Evolutionary conservation across 2,888 invertebrate species (phyloP), one percentile per base, ranked within the genome.

Genomic region (Bellardia pandia): DNA sequence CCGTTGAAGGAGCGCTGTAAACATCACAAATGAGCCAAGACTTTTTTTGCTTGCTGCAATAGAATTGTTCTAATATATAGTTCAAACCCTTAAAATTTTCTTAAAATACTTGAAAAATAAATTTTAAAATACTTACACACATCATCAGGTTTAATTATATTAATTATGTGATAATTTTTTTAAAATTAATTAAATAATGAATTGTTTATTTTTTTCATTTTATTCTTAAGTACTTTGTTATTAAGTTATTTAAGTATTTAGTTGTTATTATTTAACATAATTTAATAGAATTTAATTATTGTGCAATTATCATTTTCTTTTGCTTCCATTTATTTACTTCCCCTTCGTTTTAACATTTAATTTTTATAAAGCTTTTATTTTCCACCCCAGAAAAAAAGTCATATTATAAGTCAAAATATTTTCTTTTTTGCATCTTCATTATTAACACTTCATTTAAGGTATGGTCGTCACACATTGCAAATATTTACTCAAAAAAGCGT

Each of bases 71-170:
- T n/a, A 42, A 23, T 76, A 45, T 64, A 64, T 62, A 66, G 83
- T 79, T 79, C 79, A 79, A 83, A 79, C n/a, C 48, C n/a, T n/a
- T n/a, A n/a, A n/a, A n/a, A n/a, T 4, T 42, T 33, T 33, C 4
- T 60, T 58, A 33, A 23, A 23, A 23, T 9, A n/a, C n/a, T 37
- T 48, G 0, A 30, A 68, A 30, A 33, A 58, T 45, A 51, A 51
- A 48, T 60, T 45, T 51, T 14, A 76, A 16, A 42, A 33, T 66
- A 77, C 64, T 72, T 60, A 81, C 69, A 82, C 14, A 72, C 56
- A 85, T 87, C 87, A 87, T 87, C 87, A 87, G 87, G 87, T 87
- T 85, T 82, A 87, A 82, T 85, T 85, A 85, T 85, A 87, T 87
- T 78, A 78, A 82, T 85, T 85, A 85, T 87, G 87, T 87, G 87